Evolutionary conservation across 37 sponge, comb jelly and placozoan species (phyloP).

Genomic region (Hexactinellida sp.): DNA sequence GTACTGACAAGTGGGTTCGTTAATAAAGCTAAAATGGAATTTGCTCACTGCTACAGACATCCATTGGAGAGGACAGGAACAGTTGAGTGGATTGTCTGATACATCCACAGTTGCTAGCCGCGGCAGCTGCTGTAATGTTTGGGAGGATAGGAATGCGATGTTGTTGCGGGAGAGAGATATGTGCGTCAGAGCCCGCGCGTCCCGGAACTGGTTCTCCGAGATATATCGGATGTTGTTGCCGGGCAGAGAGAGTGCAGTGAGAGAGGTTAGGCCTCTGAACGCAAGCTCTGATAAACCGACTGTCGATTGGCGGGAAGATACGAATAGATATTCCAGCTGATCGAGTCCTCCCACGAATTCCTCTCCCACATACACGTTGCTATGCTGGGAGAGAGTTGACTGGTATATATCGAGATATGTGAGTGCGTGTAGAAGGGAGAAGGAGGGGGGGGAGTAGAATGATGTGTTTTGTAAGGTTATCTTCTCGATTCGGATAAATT

Average conservation of each 20-base stretch:
- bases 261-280: neutral
- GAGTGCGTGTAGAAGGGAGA: neutral
- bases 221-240: neutral
- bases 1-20: neutral
- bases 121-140: neutral
- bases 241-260: neutral
- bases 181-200: neutral
- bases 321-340: neutral
- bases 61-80: slow-evolving; percentile 10
- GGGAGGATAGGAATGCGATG: neutral
- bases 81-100: neutral
- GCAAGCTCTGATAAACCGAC: neutral
- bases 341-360: neutral
- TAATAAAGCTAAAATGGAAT: neutral
- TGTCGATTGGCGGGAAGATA: neutral
- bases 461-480: neutral
- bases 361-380: neutral
- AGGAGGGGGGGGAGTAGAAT: neutral
- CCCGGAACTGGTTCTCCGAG: neutral
- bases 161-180: neutral
- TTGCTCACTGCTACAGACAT: neutral
- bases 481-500: neutral
- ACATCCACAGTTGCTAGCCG: neutral
- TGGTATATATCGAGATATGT: neutral
- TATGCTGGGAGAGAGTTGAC: neutral